Percentiles rank a stretch among this genome's conserved stretches.
phyloP scores from a whole-genome alignment of 2,797 vertebrate genomes.

The Atherinosoma microstoma region DNA sequence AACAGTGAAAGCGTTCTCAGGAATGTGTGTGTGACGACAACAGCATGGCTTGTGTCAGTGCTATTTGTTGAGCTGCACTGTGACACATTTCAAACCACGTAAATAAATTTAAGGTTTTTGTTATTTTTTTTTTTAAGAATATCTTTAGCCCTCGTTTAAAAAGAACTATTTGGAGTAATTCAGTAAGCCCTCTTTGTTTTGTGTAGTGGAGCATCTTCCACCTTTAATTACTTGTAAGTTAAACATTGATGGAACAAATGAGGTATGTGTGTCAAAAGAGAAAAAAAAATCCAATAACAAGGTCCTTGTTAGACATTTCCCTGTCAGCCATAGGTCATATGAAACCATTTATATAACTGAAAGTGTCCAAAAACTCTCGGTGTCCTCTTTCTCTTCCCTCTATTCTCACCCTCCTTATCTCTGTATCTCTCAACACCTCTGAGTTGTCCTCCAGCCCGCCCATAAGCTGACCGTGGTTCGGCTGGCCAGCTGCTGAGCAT shows the following conservation, averaged over 20 bases:
- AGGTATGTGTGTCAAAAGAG: constrained; percentile 4
- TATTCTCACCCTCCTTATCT: background rate
- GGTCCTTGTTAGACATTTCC: constrained; percentile 31
- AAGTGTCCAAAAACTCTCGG: constrained; percentile 42
- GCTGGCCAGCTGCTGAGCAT: background rate
- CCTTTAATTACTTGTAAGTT: constrained; percentile 10
- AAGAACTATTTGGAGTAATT: background rate
- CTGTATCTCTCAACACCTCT: constrained; percentile 31
- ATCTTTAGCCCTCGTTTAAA: too few relatives aligned
- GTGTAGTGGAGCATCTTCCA: constrained; percentile 21
- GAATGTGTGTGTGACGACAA: constrained; percentile 46
- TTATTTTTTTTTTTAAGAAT: too few relatives aligned
- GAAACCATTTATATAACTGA: constrained; percentile 51
- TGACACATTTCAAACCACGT: background rate
- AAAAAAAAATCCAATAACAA: constrained; percentile 9
- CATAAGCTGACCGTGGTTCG: constrained; percentile 32
- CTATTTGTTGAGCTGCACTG: constrained; percentile 9
- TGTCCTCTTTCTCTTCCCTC: constrained; percentile 11
- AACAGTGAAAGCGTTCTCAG: constrained; percentile 31
- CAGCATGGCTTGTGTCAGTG: constrained; percentile 5
- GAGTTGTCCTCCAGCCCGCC: constrained; percentile 12
- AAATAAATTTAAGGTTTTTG: background rate
- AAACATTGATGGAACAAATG: constrained; percentile 12
- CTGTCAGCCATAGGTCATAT: constrained; percentile 56
- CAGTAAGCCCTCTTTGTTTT: background rate